Conservation (phyloP, 2,888 invertebrate species). For the Masnerella sp. region DNA sequence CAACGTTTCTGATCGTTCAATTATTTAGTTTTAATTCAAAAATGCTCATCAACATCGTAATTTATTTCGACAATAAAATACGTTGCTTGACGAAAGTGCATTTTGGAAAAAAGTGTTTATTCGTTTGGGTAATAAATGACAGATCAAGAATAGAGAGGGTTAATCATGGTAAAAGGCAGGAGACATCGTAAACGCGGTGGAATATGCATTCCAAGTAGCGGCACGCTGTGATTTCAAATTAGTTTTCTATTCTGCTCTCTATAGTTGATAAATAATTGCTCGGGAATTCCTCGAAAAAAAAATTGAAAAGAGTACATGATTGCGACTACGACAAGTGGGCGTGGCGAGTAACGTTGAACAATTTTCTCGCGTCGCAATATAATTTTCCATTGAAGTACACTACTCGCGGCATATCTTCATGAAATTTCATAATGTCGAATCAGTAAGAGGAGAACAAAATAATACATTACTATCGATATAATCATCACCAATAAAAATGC, state of each 20-base stretch:
- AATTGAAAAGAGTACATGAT: slow-evolving; percentile 24
- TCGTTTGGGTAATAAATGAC: too few species aligned
- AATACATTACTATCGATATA: slow-evolving; percentile 34
- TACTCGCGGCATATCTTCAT: slow-evolving; percentile 71
- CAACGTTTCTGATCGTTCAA: slow-evolving; percentile 43
- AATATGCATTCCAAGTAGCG: slow-evolving; percentile 67
- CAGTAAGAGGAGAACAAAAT: slow-evolving; percentile 30
- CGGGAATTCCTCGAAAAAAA: slow-evolving; percentile 25
- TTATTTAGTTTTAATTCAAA: slow-evolving; percentile 18
- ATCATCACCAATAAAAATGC: slow-evolving; percentile 49
- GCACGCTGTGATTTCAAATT: slow-evolving; percentile 62
- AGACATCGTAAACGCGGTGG: slow-evolving; percentile 62
- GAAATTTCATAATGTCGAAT: slow-evolving; percentile 76
- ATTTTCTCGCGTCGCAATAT: slow-evolving; percentile 66
- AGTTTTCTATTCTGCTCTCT: slow-evolving; percentile 43
- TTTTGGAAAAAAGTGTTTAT: slow-evolving; percentile 19
- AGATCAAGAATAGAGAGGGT: too few species aligned
- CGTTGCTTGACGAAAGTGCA: slow-evolving; percentile 19
- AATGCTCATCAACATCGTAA: slow-evolving; percentile 4
- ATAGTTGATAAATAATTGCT: slow-evolving; percentile 36
- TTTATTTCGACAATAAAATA: slow-evolving; percentile 10
- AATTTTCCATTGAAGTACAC: slow-evolving; percentile 62
- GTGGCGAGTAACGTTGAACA: slow-evolving; percentile 43
- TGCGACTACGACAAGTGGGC: slow-evolving; percentile 54
- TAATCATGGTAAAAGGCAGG: slow-evolving; percentile 10